These are phyloP conservation scores for Dicranocentrus wangi DNA, from an alignment of 2,888 invertebrate genomes.

Conservation along the genomic window DNA sequence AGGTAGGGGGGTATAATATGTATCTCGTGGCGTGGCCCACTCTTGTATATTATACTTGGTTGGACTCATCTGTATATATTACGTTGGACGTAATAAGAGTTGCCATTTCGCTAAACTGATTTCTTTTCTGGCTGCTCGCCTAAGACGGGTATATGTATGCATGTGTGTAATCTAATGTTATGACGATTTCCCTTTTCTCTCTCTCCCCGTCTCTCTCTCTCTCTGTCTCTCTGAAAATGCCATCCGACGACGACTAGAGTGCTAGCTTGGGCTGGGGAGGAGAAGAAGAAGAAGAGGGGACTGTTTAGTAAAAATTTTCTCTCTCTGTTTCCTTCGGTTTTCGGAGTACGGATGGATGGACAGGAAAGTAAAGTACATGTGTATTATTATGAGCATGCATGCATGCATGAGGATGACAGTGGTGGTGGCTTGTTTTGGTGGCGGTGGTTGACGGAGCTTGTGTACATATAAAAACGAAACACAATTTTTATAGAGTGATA, in stretches of 20 bases:
- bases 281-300: neutral
- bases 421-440: conserved; percentile 32
- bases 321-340: conserved; percentile 3
- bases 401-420: conserved; percentile 43
- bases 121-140: conserved; percentile 53
- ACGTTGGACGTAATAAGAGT: conserved; percentile 36
- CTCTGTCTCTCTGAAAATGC: neutral
- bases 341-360: conserved; percentile 47
- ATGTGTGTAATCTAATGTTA: conserved; percentile 46
- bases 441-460: conserved; percentile 15
- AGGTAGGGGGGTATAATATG: neutral
- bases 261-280: neutral
- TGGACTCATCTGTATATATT: conserved; percentile 47
- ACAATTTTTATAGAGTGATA: conserved; percentile 12
- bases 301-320: conserved; percentile 30
- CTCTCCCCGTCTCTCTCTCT: neutral
- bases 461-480: no score
- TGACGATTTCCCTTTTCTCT: conserved; percentile 19
- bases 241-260: neutral
- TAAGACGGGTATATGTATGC: conserved; percentile 53
- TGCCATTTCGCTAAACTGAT: conserved; percentile 48
- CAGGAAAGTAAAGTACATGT: conserved; percentile 21
- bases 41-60: conserved; percentile 9
- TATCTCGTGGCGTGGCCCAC: neutral
- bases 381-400: conserved; percentile 37